phyloP scores from a whole-genome alignment of 1,140 invertebrate species.

The Gonioctena quinquepunctata region DNA sequence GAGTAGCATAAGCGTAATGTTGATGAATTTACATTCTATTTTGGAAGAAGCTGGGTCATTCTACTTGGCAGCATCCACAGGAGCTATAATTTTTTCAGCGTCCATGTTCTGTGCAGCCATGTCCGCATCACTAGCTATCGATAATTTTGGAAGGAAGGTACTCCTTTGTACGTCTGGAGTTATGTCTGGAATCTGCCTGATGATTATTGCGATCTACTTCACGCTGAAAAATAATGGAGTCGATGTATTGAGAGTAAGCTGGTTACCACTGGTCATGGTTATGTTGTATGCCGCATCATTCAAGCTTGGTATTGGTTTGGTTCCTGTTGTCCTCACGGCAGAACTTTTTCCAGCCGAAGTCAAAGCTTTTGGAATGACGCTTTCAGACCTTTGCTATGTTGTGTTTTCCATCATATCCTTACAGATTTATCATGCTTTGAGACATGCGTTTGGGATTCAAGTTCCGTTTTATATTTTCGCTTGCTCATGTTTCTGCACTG shows the following conservation, averaged over 20 bases:
- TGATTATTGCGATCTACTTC: slow-evolving; percentile 39
- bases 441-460: slow-evolving; percentile 55
- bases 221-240: slow-evolving; percentile 24
- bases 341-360: slow-evolving; percentile 68
- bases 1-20: slow-evolving; percentile 59
- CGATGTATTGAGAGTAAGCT: slow-evolving; percentile 10
- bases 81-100: slow-evolving; percentile 53
- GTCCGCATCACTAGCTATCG: slow-evolving; percentile 49
- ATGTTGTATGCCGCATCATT: slow-evolving; percentile 28
- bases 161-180: slow-evolving; percentile 49
- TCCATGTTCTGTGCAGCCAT: slow-evolving; percentile 48
- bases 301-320: slow-evolving; percentile 51
- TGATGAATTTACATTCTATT: slow-evolving; percentile 61
- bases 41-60: slow-evolving; percentile 52
- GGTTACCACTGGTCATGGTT: slow-evolving; percentile 28
- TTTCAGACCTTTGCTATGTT: slow-evolving; percentile 36
- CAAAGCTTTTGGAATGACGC: slow-evolving; percentile 53
- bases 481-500: slow-evolving; percentile 35
- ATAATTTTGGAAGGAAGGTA: slow-evolving; percentile 55
- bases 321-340: slow-evolving; percentile 71
- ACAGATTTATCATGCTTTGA: slow-evolving; percentile 63
- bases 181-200: slow-evolving; percentile 20
- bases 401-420: slow-evolving; percentile 66
- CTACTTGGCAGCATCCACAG: slow-evolving; percentile 35
- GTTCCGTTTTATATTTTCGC: slow-evolving; percentile 71